Conservation (phyloP, 2,888 invertebrate species). For the Noctua comes region DNA sequence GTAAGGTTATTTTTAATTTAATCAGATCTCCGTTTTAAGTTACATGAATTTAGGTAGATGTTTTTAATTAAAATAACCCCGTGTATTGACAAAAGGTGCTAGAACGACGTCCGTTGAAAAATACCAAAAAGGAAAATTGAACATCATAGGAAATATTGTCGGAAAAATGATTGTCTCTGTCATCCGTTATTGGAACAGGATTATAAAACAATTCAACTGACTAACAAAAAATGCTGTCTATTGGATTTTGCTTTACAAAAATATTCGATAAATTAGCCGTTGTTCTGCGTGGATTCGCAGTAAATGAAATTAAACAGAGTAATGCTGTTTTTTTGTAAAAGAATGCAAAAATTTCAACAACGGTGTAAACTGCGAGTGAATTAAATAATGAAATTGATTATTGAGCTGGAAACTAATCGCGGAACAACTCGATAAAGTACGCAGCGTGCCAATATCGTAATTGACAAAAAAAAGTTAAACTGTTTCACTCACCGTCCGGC, state of each 20-base stretch:
- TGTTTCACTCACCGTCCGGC: slow-evolving; percentile 71
- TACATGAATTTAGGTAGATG: not conserved
- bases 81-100: not conserved
- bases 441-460: slow-evolving; percentile 61
- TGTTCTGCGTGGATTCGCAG: slow-evolving; percentile 6
- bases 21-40: not conserved
- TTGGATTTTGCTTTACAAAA: slow-evolving; percentile 17
- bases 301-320: slow-evolving; percentile 14
- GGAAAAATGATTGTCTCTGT: slow-evolving; percentile 17
- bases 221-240: slow-evolving; percentile 10
- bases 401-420: slow-evolving; percentile 60
- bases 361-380: slow-evolving; percentile 48
- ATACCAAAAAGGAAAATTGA: not conserved
- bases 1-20: not conserved
- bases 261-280: not conserved
- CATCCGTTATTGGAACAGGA: slow-evolving; percentile 6
- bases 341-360: slow-evolving; percentile 23
- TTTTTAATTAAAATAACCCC: not conserved
- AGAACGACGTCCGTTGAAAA: not conserved
- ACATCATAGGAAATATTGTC: not conserved
- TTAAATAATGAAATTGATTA: slow-evolving; percentile 57
- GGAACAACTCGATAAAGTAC: slow-evolving; percentile 58
- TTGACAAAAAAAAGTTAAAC: slow-evolving; percentile 69
- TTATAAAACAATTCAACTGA: slow-evolving; percentile 23
- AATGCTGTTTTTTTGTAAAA: slow-evolving; percentile 8